Conservation (phyloP, 2,888 invertebrate species). For the Cosmia pyralina region DNA sequence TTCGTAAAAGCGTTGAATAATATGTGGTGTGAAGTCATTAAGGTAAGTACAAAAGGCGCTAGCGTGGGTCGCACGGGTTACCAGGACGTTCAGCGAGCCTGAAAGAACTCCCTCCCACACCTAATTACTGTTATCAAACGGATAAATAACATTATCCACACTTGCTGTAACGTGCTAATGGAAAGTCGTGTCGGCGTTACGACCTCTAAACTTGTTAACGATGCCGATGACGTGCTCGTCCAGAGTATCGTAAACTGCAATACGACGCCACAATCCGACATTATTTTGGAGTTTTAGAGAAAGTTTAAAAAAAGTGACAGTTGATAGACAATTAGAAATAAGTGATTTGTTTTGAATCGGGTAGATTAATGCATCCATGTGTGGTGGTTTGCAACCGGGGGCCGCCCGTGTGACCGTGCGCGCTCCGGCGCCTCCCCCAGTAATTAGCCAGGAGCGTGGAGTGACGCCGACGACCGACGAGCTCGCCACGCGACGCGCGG, state of each 20-base stretch:
- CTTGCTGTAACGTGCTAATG: slow-evolving; percentile 84
- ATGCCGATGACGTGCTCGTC: slow-evolving; percentile 65
- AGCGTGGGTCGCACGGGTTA: slow-evolving; percentile 30
- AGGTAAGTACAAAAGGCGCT: slow-evolving; percentile 69
- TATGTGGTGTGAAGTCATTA: slow-evolving; percentile 72
- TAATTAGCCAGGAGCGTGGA: slow-evolving; percentile 73
- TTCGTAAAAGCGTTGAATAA: slow-evolving; percentile 14
- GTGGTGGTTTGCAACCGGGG: slow-evolving; percentile 29
- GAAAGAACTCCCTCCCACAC: slow-evolving; percentile 60
- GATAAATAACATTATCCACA: slow-evolving; percentile 87
- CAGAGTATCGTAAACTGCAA: slow-evolving; percentile 71
- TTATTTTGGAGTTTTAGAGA: slow-evolving; percentile 36
- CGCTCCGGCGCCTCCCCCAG: slow-evolving; percentile 63
- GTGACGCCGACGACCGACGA: slow-evolving; percentile 65
- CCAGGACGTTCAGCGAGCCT: slow-evolving; percentile 33
- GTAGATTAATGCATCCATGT: slow-evolving; percentile 43
- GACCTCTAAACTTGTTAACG: slow-evolving; percentile 74
- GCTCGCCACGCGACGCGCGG: slow-evolving; percentile 58
- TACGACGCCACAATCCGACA: slow-evolving; percentile 59
- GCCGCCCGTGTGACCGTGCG: slow-evolving; percentile 5
- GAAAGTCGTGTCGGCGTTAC: slow-evolving; percentile 74
- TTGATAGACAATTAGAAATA: slow-evolving; percentile 56
- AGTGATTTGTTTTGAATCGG: slow-evolving; percentile 52
- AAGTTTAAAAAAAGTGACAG: slow-evolving; percentile 37
- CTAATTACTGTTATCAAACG: slow-evolving; percentile 81